phyloP scores from a whole-genome alignment of 2,113 vertebrate genomes.

The Cynocephalus volans region DNA sequence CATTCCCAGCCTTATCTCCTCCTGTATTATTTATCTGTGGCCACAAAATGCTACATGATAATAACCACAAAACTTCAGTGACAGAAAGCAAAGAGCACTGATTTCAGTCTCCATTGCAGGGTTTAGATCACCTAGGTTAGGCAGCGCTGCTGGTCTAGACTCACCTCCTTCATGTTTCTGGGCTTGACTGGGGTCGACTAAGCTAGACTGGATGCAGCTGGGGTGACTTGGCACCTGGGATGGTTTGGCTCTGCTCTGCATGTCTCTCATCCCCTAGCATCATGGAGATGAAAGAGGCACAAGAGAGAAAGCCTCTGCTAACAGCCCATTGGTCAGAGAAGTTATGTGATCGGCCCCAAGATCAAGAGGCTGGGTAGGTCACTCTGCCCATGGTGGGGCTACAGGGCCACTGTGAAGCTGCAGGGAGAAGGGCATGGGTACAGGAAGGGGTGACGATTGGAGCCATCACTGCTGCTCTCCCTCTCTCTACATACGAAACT shows the following conservation, averaged over 20 bases:
- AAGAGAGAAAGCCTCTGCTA: neutral
- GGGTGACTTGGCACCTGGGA: neutral
- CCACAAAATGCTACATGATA: neutral
- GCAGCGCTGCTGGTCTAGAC: neutral
- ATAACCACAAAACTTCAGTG: neutral
- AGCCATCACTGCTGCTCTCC: neutral
- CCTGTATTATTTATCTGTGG: neutral
- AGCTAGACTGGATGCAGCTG: too few species aligned
- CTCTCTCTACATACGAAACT: neutral
- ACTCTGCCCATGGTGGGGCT: neutral
- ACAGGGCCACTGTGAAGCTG: neutral
- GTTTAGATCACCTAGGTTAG: neutral
- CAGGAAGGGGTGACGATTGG: neutral
- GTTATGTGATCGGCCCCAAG: neutral
- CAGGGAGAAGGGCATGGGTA: neutral
- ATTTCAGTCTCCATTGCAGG: neutral
- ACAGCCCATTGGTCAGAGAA: neutral
- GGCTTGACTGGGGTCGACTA: neutral
- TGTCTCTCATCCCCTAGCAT: rapidly evolving
- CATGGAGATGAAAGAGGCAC: neutral
- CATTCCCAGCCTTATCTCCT: neutral
- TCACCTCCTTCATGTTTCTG: neutral
- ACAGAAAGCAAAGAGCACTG: neutral
- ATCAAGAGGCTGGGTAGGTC: neutral
- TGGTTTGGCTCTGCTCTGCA: neutral